These are phyloP conservation scores for Atrichornis clamosus DNA, from an alignment of 2,113 vertebrate species.

Conservation along the genomic window DNA sequence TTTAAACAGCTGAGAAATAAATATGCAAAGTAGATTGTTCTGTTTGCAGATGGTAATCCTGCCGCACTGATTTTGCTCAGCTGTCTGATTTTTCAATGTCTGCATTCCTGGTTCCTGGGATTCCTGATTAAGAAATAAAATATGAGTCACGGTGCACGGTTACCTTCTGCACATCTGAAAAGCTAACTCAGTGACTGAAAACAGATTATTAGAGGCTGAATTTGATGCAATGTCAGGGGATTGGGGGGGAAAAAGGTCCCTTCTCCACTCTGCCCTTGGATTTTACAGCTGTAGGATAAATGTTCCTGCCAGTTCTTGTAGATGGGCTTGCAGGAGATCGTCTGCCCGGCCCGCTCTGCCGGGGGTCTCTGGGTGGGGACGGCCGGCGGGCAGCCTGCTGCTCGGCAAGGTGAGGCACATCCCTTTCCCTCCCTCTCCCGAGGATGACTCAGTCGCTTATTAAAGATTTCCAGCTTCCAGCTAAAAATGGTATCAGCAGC, in stretches of 20 bases:
- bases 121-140: slow-evolving; percentile 46
- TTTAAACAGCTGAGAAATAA: slow-evolving; percentile 57
- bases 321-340: neutral
- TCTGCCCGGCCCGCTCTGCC: neutral
- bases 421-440: neutral
- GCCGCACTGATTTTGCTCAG: slow-evolving; percentile 49
- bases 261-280: neutral
- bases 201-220: neutral
- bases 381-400: neutral
- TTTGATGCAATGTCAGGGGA: neutral
- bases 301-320: neutral
- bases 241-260: neutral
- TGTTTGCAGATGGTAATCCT: slow-evolving; percentile 62
- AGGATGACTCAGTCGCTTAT: slow-evolving; percentile 42
- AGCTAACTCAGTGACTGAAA: neutral
- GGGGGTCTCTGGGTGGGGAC: neutral
- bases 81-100: slow-evolving; percentile 40
- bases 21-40: slow-evolving; percentile 52
- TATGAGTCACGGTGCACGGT: neutral
- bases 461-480: slow-evolving; percentile 59
- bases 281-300: neutral
- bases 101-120: slow-evolving; percentile 32
- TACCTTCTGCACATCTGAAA: slow-evolving; percentile 27
- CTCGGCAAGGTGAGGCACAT: slow-evolving; percentile 23
- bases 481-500: slow-evolving; percentile 63